These are phyloP conservation scores for Hipparchia sbordonii DNA, from an alignment of 2,888 invertebrate species.

Conservation along the genomic window DNA sequence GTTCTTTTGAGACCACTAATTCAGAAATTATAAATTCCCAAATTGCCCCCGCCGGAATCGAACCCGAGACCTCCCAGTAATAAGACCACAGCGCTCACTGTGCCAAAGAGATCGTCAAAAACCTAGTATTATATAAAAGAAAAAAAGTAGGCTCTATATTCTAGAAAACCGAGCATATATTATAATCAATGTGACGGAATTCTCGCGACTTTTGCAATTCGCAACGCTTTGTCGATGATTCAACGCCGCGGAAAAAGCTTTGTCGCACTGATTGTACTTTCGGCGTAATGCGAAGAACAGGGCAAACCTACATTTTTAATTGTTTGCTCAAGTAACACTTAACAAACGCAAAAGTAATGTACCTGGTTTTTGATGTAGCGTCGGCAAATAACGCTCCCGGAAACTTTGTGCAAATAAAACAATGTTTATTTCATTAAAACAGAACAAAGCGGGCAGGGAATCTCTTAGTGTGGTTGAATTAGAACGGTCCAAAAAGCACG, in stretches of 20 bases:
- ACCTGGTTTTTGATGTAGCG: conserved; percentile 18
- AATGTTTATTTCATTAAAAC: conserved; percentile 39
- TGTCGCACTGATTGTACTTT: not conserved
- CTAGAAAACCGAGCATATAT: not conserved
- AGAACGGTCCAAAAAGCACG: conserved; percentile 22
- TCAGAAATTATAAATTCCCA: no score
- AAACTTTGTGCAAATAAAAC: conserved; percentile 38
- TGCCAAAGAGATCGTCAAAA: no score
- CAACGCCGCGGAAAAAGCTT: no score
- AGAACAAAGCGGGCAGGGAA: conserved; percentile 36
- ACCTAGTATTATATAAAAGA: no score
- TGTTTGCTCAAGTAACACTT: not conserved
- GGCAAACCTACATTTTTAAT: not conserved
- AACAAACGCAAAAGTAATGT: not conserved
- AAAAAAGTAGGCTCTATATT: no score
- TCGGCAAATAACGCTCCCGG: conserved; percentile 23
- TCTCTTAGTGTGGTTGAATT: conserved; percentile 25
- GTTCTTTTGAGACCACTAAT: no score
- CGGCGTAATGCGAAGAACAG: not conserved
- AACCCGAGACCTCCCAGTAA: no score
- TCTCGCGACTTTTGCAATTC: not conserved
- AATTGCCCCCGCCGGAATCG: no score
- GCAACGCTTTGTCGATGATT: no score
- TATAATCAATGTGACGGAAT: no score
- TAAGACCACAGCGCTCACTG: no score